Evolutionary conservation across 2,888 invertebrate genomes (phyloP).

Genomic region (Orchestes rusci): DNA sequence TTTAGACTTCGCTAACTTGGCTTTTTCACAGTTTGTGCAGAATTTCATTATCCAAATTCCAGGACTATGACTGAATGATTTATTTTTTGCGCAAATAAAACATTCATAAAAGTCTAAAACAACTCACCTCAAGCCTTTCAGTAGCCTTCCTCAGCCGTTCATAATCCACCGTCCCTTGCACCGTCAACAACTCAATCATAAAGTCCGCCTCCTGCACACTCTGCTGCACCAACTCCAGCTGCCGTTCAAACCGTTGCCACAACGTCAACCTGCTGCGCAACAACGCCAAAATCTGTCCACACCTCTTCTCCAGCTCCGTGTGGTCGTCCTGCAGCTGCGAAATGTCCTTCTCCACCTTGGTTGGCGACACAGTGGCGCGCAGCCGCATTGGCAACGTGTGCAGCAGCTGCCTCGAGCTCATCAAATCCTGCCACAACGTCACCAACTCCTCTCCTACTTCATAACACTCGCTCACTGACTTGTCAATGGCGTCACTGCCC

Average conservation of each 20-base stretch:
- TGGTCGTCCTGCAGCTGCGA: constrained; percentile 69
- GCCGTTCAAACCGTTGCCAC: constrained; percentile 72
- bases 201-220: constrained; percentile 81
- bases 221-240: constrained; percentile 71
- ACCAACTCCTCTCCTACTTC: constrained; percentile 62
- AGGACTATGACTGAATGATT: no score
- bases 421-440: constrained; percentile 70
- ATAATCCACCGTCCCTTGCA: constrained; percentile 79
- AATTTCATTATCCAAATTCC: no score
- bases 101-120: no score
- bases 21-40: no score
- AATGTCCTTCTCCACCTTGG: constrained; percentile 62
- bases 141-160: constrained; percentile 76
- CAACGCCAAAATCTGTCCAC: constrained; percentile 58
- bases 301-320: constrained; percentile 62
- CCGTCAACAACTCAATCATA: constrained; percentile 77
- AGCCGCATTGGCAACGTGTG: constrained; percentile 72
- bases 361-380: constrained; percentile 67
- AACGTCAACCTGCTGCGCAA: constrained; percentile 59
- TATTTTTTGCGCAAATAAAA: no score
- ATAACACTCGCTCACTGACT: constrained; percentile 67
- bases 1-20: no score
- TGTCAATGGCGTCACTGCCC: constrained; percentile 70
- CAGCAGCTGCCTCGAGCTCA: constrained; percentile 65
- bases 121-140: constrained; percentile 74